A percentile compares a stretch with the other conserved stretches of the same genome.
Conservation (phyloP, 1,140 invertebrate species). For the Heliconius nattereri region DNA sequence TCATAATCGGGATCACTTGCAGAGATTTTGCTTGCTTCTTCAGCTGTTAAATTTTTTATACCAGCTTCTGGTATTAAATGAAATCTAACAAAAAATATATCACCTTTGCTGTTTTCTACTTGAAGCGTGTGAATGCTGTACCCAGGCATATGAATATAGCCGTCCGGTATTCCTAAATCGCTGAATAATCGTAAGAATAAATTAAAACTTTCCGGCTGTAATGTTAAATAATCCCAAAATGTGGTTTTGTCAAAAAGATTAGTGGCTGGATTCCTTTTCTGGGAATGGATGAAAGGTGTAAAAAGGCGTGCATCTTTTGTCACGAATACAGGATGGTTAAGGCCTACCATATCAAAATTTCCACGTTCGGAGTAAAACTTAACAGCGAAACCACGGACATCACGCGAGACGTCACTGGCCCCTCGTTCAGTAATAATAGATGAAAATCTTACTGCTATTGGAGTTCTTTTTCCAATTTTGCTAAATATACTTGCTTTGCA, state of each 20-base stretch:
- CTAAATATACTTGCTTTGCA: constrained; percentile 91
- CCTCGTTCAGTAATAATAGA: constrained; percentile 75
- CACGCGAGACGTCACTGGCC: constrained; percentile 88
- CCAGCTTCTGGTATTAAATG: constrained; percentile 86
- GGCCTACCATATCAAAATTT: constrained; percentile 86
- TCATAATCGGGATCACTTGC: constrained; percentile 87
- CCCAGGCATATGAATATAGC: constrained; percentile 85
- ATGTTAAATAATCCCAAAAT: constrained; percentile 93
- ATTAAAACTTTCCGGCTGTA: constrained; percentile 90
- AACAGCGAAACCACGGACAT: constrained; percentile 85
- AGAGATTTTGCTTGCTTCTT: constrained; percentile 82
- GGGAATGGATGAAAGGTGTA: constrained; percentile 80
- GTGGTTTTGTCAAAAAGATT: constrained; percentile 87
- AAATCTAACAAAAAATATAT: constrained; percentile 87
- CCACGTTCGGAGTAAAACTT: constrained; percentile 89
- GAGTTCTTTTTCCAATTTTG: constrained; percentile 92
- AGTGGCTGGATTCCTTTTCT: constrained; percentile 86
- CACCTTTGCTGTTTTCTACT: constrained; percentile 82
- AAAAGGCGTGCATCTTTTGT: constrained; percentile 85
- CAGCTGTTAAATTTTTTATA: constrained; percentile 83
- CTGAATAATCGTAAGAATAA: constrained; percentile 90
- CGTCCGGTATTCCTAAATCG: constrained; percentile 93
- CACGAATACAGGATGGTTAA: constrained; percentile 87
- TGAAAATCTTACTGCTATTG: constrained; percentile 85
- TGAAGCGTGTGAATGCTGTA: constrained; percentile 86